Percentiles rank a stretch among this genome's conserved stretches.
These are phyloP conservation scores for Boulengeromyrus knoepffleri DNA, from an alignment of 2,113 vertebrate genomes.

Conservation along the genomic window DNA sequence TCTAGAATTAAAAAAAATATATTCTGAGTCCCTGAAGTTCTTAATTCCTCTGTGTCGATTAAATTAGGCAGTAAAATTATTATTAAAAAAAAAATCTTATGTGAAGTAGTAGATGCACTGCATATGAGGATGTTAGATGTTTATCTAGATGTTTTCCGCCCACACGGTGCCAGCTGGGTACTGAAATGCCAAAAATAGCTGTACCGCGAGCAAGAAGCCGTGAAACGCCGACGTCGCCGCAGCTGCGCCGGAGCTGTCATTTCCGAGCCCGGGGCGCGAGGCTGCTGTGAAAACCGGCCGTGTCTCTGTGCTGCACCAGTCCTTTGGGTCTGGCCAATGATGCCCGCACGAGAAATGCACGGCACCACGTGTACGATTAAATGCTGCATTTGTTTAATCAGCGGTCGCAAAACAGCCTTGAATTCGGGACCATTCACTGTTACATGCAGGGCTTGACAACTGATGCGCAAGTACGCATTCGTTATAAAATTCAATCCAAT, in stretches of 20 bases:
- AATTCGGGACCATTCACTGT: background rate
- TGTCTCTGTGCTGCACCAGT: background rate
- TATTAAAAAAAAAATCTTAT: background rate
- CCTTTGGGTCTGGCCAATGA: background rate
- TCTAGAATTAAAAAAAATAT: no score
- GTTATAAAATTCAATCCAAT: background rate
- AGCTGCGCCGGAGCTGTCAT: background rate
- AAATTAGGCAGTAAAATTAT: background rate
- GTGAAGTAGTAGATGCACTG: background rate
- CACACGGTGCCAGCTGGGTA: background rate
- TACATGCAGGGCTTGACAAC: background rate
- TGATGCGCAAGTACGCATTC: background rate
- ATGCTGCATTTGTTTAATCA: background rate
- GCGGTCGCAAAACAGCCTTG: background rate
- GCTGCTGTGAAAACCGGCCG: background rate
- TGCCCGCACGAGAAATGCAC: background rate
- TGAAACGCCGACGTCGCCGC: background rate
- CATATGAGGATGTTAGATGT: background rate
- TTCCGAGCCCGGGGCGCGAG: background rate
- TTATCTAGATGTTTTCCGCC: background rate
- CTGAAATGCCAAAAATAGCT: background rate
- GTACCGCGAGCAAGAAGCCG: background rate
- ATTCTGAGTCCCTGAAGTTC: background rate
- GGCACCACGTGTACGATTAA: background rate
- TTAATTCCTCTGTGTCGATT: background rate